Evolutionary conservation across 2,113 vertebrate species (phyloP), one percentile per base, ranked within the genome.

Genomic region (Leiothrix lutea): DNA sequence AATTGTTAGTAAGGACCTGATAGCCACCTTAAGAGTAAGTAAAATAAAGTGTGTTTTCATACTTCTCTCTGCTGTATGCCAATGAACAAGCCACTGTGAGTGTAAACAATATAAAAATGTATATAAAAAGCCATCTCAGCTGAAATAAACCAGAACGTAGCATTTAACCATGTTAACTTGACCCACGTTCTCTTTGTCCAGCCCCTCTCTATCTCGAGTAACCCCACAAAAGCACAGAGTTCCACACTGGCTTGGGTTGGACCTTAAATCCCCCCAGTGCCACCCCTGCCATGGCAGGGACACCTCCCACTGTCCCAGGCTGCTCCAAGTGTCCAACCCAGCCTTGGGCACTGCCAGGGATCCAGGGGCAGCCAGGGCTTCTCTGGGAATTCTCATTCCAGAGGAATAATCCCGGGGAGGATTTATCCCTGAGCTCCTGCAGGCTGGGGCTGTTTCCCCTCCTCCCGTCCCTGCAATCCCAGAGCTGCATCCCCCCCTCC

Each of bases 171-270:
- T n/a, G n/a, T n/a, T n/a, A n/a, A n/a, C n/a, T n/a, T n/a, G n/a
- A n/a, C n/a, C n/a, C n/a, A n/a, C n/a, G n/a, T n/a, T n/a, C n/a
- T n/a, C n/a, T n/a, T n/a, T n/a, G n/a, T n/a, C n/a, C n/a, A n/a
- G n/a, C n/a, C n/a, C n/a, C n/a, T n/a, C n/a, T n/a, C n/a, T n/a
- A n/a, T n/a, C n/a, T n/a, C n/a, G n/a, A n/a, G n/a, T n/a, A n/a
- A n/a, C n/a, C n/a, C n/a, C n/a, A n/a, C n/a, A n/a, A n/a, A n/a
- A n/a, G 6, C 47, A 28, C 23, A 35, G 56, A 13, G 8, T 8
- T 22, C 42, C 66, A 13, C 5, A 1, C 1, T 18, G 74, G 14
- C 1, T 3, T 50, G 74, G 14, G 1, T 3, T 50, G 31, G 17
- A 19, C 5, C 25, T 1, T 3, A 17, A 1, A 45, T 1, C 9